Evolutionary conservation across 2,797 vertebrate species (phyloP).

Genomic region (Pseudopleuronectes americanus): DNA sequence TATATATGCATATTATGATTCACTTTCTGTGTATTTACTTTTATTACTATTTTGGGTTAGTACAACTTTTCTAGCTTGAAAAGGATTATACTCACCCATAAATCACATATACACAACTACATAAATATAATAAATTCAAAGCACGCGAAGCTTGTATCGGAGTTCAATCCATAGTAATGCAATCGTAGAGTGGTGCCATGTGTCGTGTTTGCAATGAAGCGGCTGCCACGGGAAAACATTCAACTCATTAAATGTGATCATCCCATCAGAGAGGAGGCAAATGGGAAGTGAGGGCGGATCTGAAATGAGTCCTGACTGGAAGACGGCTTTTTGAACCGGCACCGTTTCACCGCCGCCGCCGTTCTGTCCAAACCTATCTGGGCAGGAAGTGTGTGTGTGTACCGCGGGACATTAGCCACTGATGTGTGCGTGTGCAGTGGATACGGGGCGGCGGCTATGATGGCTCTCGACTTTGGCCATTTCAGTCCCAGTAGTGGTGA

Average conservation of each 20-base stretch:
- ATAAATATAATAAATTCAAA: conserved; percentile 26
- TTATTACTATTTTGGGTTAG: not conserved
- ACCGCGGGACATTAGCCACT: conserved; percentile 37
- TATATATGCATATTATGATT: too few species aligned
- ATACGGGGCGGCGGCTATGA: conserved; percentile 10
- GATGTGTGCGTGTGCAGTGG: conserved; percentile 18
- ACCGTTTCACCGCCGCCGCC: conserved; percentile 42
- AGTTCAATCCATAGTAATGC: conserved; percentile 38
- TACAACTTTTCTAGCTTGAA: not conserved
- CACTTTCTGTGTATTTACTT: not conserved
- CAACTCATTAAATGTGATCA: conserved; percentile 57
- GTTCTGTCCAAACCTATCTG: conserved; percentile 53
- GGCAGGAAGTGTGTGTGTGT: conserved; percentile 25
- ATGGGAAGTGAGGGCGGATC: conserved; percentile 49
- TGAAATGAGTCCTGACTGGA: conserved; percentile 45
- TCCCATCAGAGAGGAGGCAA: conserved; percentile 50
- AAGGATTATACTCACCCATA: not conserved
- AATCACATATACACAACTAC: not conserved
- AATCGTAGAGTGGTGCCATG: conserved; percentile 39
- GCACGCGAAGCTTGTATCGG: conserved; percentile 24
- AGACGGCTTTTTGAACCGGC: conserved; percentile 48
- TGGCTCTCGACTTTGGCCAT: conserved; percentile 54
- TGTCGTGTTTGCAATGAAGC: conserved; percentile 46
- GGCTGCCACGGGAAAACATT: conserved; percentile 58
- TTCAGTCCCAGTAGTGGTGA: conserved; percentile 51